Conservation (phyloP, 2,888 invertebrate genomes). For the Dasypolia templi region DNA sequence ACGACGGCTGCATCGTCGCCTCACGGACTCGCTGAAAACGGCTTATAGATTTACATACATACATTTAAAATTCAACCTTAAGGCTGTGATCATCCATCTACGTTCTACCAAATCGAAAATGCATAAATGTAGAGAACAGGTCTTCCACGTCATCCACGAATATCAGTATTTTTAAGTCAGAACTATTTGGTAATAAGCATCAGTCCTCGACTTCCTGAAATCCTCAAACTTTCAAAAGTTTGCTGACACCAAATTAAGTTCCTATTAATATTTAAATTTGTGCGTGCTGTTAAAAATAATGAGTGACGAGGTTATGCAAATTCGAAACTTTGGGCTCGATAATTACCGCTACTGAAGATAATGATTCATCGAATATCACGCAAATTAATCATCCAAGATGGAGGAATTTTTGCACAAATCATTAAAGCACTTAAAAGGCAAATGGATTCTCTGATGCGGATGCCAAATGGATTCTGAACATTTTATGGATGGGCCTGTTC, state of each 20-base stretch:
- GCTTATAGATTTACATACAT: conserved; percentile 69
- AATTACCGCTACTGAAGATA: conserved; percentile 70
- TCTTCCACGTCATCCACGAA: not conserved
- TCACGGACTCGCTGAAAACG: conserved; percentile 79
- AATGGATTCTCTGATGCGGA: conserved; percentile 79
- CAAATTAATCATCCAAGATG: conserved; percentile 77
- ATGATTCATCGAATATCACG: conserved; percentile 75
- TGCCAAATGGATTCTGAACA: conserved; percentile 82
- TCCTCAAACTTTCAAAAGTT: not conserved
- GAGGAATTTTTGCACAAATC: conserved; percentile 80
- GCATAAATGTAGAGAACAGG: conserved; percentile 14
- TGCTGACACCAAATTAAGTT: not conserved
- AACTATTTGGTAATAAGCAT: not conserved
- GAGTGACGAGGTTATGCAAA: conserved; percentile 41
- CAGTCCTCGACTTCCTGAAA: not conserved
- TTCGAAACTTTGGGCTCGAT: conserved; percentile 56
- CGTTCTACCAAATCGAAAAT: conserved; percentile 23
- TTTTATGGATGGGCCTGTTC: conserved; percentile 60
- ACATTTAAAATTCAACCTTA: conserved; percentile 41
- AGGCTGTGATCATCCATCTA: conserved; percentile 61
- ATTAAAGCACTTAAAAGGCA: conserved; percentile 85
- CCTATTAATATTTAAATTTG: not conserved
- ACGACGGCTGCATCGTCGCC: conserved; percentile 77
- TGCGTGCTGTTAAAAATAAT: not conserved
- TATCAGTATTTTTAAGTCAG: conserved; percentile 2